Evolutionary conservation across 2,888 invertebrate genomes (phyloP), one percentile per base, ranked within the genome.

Genomic region (Osmoderma eremita): DNA sequence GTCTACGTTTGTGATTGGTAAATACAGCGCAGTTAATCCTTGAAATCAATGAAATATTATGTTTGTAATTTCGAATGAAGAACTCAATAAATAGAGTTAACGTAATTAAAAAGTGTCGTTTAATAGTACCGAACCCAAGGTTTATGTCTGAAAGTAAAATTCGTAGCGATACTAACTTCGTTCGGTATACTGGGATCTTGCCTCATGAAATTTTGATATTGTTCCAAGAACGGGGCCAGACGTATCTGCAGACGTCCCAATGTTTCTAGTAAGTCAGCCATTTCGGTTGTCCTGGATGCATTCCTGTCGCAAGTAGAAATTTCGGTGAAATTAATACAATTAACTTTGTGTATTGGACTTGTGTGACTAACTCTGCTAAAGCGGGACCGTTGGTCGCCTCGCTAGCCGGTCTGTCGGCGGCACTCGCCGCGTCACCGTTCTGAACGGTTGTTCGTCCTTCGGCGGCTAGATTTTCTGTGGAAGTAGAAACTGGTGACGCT

Each of bases 181-280:
- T 75, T 70, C 13, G 78, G 81, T 71, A 88, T 83, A 38, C 80
- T 78, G 10, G 89, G 88, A 80, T 91, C 90, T 61, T 85, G 84
- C 30, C 83, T 81, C 77, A 91, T 84, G 65, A 91, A 83, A 61
- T 83, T 83, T 68, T 87, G 86, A 77, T 89, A 90, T 71, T 86
- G 86, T 70, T 86, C 85, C 73, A 91, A 80, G 75, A 88, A 90
- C 0, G 92, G 91, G 70, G 87, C 85, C 56, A 92, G 82, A 67
- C 91, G 86, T 38, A 79, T 77, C 73, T 89, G 87, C 15, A 88
- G 79, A 49, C 82, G 81, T 61, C 82, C 78, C 49, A 88, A 79
- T 71, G 84, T 84, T 38, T 85, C 84, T 71, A 90, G 75, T 8
- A 89, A 77, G 65, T 85, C 84, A 13, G 86, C 86, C 83, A 89